Evolutionary conservation across 2,888 invertebrate genomes (phyloP).

Genomic region (Hoplodrina blanda): DNA sequence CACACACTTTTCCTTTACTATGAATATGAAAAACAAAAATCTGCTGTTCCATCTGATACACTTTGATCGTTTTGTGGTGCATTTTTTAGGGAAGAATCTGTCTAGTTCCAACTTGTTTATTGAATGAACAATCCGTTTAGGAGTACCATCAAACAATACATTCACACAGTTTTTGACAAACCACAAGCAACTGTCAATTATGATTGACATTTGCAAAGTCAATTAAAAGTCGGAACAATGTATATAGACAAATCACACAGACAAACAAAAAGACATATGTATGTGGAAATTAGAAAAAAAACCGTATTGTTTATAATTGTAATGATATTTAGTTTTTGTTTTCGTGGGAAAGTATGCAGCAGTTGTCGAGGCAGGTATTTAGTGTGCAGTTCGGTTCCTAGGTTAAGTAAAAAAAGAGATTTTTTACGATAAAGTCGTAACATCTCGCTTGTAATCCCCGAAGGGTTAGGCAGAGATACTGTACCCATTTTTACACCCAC

Average conservation of each 20-base stretch:
- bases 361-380: not conserved
- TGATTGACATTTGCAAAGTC: constrained; percentile 45
- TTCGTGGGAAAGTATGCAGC: constrained; percentile 27
- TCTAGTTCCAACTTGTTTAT: too few relatives aligned
- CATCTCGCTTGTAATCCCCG: too few relatives aligned
- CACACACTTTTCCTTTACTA: too few relatives aligned
- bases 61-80: too few relatives aligned
- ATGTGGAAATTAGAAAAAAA: constrained; percentile 33
- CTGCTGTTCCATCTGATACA: too few relatives aligned
- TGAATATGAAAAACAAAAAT: too few relatives aligned
- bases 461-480: too few relatives aligned
- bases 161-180: constrained; percentile 43
- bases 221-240: constrained; percentile 45
- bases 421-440: too few relatives aligned
- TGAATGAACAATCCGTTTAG: too few relatives aligned
- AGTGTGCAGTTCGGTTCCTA: constrained; percentile 11
- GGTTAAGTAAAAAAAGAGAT: not conserved
- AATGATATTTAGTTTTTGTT: constrained; percentile 25
- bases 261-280: constrained; percentile 19
- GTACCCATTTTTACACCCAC: too few relatives aligned
- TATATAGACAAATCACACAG: constrained; percentile 25
- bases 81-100: too few relatives aligned
- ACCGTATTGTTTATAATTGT: constrained; percentile 25
- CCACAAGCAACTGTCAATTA: not conserved
- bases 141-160: not conserved